Percentiles rank a stretch among this genome's conserved stretches.
Conservation (phyloP, 2,888 invertebrate genomes). For the Aleiodes alternator region DNA sequence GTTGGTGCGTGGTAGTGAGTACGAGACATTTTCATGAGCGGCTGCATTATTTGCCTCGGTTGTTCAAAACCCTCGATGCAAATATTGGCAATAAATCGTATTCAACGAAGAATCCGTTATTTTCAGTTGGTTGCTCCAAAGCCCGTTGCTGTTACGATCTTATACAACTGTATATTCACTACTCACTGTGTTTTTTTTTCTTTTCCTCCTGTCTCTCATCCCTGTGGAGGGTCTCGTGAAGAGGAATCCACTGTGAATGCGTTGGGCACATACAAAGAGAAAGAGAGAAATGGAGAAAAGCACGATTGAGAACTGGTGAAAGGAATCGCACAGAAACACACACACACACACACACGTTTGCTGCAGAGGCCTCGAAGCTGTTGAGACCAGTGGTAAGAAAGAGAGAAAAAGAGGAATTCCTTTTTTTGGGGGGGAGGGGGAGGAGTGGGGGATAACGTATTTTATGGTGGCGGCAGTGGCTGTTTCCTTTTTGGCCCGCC, state of each 20-base stretch:
- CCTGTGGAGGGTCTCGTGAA: background rate
- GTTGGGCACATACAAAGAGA: conserved; percentile 27
- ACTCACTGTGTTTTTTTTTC: conserved; percentile 37
- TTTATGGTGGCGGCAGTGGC: conserved; percentile 60
- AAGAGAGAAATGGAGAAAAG: background rate
- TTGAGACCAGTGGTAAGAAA: conserved; percentile 52
- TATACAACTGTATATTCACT: conserved; percentile 38
- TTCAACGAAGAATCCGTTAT: conserved; percentile 70
- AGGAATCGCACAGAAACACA: conserved; percentile 9
- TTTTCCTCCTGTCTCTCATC: conserved; percentile 15
- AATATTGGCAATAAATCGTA: conserved; percentile 69
- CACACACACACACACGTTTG: conserved; percentile 42
- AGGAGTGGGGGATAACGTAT: conserved; percentile 51
- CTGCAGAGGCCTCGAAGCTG: conserved; percentile 54
- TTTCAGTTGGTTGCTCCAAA: conserved; percentile 67
- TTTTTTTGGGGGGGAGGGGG: background rate
- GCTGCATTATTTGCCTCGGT: conserved; percentile 58
- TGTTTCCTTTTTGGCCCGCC: conserved; percentile 67
- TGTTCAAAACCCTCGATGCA: conserved; percentile 64
- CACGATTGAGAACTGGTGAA: background rate
- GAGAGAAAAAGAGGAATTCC: background rate
- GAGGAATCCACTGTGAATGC: conserved; percentile 40
- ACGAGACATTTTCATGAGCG: conserved; percentile 39
- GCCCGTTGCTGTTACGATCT: conserved; percentile 40
- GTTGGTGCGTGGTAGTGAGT: conserved; percentile 30